Evolutionary conservation across 2,113 vertebrate species (phyloP).

Genomic region (Hemiscyllium ocellatum): DNA sequence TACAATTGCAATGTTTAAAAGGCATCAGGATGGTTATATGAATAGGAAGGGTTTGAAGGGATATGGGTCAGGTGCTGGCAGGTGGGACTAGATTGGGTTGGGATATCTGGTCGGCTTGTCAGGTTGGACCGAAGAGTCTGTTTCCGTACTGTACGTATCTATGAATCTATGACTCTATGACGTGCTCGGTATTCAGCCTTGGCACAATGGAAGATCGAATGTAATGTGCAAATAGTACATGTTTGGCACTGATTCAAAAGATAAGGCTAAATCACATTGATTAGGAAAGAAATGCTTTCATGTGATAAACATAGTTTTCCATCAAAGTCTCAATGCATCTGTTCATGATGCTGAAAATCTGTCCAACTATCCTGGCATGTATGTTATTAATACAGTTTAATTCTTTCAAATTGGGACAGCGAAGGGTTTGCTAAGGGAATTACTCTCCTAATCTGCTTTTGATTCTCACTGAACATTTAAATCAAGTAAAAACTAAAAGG

Average conservation of each 20-base stretch:
- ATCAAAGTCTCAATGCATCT: background rate
- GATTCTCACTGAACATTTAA: background rate
- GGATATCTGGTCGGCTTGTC: too few species aligned
- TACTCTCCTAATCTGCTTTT: conserved; percentile 22
- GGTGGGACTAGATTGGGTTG: too few species aligned
- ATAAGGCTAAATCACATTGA: background rate
- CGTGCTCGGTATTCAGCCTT: background rate
- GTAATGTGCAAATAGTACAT: background rate
- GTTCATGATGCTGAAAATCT: conserved; percentile 9
- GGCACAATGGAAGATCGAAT: background rate
- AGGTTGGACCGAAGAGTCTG: too few species aligned
- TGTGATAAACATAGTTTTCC: background rate
- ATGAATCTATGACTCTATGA: too few species aligned
- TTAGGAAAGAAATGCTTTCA: conserved; percentile 10
- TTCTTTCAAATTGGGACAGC: background rate
- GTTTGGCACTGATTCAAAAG: background rate
- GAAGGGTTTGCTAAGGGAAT: conserved; percentile 2
- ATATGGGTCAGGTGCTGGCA: too few species aligned
- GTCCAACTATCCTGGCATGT: background rate
- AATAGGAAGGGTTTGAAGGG: too few species aligned
- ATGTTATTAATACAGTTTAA: background rate
- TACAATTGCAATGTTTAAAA: too few species aligned
- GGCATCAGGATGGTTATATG: too few species aligned
- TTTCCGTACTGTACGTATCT: too few species aligned
- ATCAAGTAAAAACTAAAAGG: conserved; percentile 23